These are phyloP conservation scores for Gobius niger DNA, from an alignment of 2,113 vertebrate species.

Conservation along the genomic window DNA sequence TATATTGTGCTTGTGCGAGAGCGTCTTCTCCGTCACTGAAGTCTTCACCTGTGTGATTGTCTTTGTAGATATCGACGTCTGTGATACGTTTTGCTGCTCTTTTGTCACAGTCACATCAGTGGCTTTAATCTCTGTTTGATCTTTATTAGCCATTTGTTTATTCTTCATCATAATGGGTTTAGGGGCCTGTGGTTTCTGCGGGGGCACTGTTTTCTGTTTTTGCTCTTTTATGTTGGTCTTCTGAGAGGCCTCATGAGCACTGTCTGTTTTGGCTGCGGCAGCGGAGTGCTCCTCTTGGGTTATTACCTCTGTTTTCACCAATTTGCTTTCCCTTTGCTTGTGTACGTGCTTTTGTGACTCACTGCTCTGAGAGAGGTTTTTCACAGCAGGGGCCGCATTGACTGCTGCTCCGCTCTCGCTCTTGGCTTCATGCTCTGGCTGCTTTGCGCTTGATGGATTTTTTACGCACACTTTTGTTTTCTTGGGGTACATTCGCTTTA, in stretches of 20 bases:
- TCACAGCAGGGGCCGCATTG: conserved; percentile 63
- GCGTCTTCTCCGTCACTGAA: conserved; percentile 47
- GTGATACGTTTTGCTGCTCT: conserved; percentile 47
- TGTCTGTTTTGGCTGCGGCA: conserved; percentile 61
- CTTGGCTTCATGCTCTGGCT: conserved; percentile 55
- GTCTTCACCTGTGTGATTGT: conserved; percentile 66
- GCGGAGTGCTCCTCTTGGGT: conserved; percentile 64
- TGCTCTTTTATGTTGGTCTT: conserved; percentile 62
- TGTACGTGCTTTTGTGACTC: conserved; percentile 65
- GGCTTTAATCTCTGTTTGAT: conserved; percentile 56
- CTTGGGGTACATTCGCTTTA: conserved; percentile 71
- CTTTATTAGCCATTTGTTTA: conserved; percentile 50
- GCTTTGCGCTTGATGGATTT: conserved; percentile 62
- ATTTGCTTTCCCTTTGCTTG: conserved; percentile 62
- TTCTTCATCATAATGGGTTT: conserved; percentile 59
- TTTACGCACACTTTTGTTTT: conserved; percentile 71
- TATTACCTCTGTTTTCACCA: conserved; percentile 65
- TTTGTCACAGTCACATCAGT: conserved; percentile 47
- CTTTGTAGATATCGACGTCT: conserved; percentile 52
- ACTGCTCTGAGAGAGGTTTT: conserved; percentile 66
- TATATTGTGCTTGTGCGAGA: conserved; percentile 40
- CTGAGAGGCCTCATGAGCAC: conserved; percentile 52
- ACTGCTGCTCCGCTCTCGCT: conserved; percentile 50
- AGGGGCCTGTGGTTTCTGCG: conserved; percentile 58
- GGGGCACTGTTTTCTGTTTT: conserved; percentile 49